Evolutionary conservation across 2,797 vertebrate species (phyloP), one percentile per base, ranked within the genome.

Genomic region (Momotus momota): DNA sequence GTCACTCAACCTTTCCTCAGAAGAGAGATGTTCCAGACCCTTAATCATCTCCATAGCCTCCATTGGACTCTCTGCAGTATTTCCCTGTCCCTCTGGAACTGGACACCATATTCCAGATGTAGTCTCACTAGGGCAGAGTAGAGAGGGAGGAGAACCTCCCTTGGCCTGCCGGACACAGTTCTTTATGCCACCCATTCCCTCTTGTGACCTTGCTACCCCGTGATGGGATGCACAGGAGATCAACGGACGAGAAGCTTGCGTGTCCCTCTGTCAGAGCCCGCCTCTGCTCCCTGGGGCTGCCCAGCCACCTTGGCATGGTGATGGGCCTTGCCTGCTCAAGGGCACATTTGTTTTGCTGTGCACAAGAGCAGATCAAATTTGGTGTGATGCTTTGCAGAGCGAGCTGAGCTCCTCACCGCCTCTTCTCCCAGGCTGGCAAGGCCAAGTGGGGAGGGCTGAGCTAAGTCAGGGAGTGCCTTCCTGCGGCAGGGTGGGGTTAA

Each of bases 231-330:
- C 35, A 14, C 49, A 9, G 46, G 41, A 72, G 40, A 70, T 86
- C 69, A 86, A 16, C 78, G 38, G 29, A 31, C 0, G 1, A 64
- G 74, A 43, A 70, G 15, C 31, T 48, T 26, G 7, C 5, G 10
- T 1, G 6, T 61, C 17, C 10, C 6, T 87, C 14, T 12, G 4
- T 62, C 49, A 38, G 70, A 88, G 54, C 43, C 27, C 27, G 61
- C 15, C 69, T 75, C 55, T 26, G 29, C 38, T 73, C 21, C 15
- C 18, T 45, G 58, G 49, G 29, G 48, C 81, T 18, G 10, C 18
- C 40, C 0, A 0, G 43, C 46, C 33, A 8, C 23, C 1, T 0
- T 4, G 4, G 27, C 0, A 0, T 2, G 0, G 0, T 10, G 52
- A 40, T 87, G 72, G 58, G 35, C 10, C 73, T 93, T 26, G 25